These are phyloP conservation scores for Bradynema listronoti DNA, from an alignment of 1,140 invertebrate genomes.

Conservation along the genomic window DNA sequence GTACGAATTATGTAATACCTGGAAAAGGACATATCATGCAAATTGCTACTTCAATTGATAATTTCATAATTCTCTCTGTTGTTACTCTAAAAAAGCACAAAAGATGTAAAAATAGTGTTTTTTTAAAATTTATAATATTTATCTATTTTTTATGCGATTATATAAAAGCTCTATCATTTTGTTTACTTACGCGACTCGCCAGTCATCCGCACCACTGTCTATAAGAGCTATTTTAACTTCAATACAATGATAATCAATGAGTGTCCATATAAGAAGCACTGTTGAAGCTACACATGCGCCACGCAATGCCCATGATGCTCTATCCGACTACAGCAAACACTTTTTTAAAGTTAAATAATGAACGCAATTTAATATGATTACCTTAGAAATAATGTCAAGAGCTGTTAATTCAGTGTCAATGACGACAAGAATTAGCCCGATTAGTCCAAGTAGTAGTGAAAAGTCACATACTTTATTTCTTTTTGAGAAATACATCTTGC, in stretches of 20 bases:
- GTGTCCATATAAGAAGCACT: slow-evolving; percentile 40
- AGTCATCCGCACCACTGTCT: slow-evolving; percentile 54
- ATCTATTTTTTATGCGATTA: not conserved
- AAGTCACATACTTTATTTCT: slow-evolving; percentile 56
- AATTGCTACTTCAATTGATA: slow-evolving; percentile 46
- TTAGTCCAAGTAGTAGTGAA: slow-evolving; percentile 45
- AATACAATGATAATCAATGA: slow-evolving; percentile 55
- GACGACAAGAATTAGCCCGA: slow-evolving; percentile 52
- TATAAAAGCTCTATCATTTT: not conserved
- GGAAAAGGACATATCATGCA: slow-evolving; percentile 57
- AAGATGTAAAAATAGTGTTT: not conserved
- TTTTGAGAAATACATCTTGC: slow-evolving; percentile 37
- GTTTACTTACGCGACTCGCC: slow-evolving; percentile 50
- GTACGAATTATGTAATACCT: too few relatives aligned
- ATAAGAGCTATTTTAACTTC: slow-evolving; percentile 58
- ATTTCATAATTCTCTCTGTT: slow-evolving; percentile 50
- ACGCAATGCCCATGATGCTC: slow-evolving; percentile 40
- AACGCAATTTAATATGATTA: too few relatives aligned
- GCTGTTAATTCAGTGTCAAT: slow-evolving; percentile 53
- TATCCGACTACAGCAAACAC: slow-evolving; percentile 22
- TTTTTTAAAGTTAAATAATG: slow-evolving; percentile 15
- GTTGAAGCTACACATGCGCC: slow-evolving; percentile 45
- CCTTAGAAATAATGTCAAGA: slow-evolving; percentile 33
- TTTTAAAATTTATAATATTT: not conserved
- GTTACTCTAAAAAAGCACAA: slow-evolving; percentile 4